Evolutionary conservation across 1,140 invertebrate species (phyloP), one percentile per base, ranked within the genome.

Genomic region (Sycophaga agraensis): DNA sequence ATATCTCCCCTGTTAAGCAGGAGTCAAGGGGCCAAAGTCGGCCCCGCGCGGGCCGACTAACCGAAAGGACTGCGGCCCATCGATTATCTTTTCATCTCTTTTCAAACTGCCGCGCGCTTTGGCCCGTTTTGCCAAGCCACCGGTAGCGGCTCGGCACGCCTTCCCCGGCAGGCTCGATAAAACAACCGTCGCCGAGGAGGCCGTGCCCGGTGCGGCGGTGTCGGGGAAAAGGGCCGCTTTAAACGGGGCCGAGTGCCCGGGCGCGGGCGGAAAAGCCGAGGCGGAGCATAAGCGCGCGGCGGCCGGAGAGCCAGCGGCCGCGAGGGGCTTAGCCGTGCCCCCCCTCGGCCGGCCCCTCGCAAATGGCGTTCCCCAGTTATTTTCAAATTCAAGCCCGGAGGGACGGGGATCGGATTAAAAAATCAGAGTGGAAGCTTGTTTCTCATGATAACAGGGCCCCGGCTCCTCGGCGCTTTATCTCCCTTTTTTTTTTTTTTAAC

Each of bases 371-470:
- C 76, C 75, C 77, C 79, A 81, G 79, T 80, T 81, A 81, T 81
- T 81, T 81, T 79, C 79, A 79, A 80, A 81, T 79, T 81, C 77
- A 76, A 67, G 65, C 59, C 24, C 28, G 4, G 28, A 31, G 11
- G 59, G 66, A 67, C 46, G 66, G 67, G 71, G 74, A 78, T 77
- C 74, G 79, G 79, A 82, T 81, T 81, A 80, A 81, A 81, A 82
- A 82, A 81, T 82, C 79, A 79, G 77, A 81, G 77, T 80, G 78
- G 62, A 79, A 79, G 79, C 78, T 82, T 81, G 79, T 82, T 82
- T 79, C 78, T 80, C 78, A 76, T 79, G 80, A 81, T 81, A 81
- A 81, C 79, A 78, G 77, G 71, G 73, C 71, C 70, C 72, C 67
- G 39, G 19, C 34, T 26, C 24, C 43, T 24, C 21, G 22, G 40